A percentile compares a stretch with the other conserved stretches of the same genome.
Evolutionary conservation across 2,888 invertebrate species (phyloP).

Genomic region (Heliconius ismenius): DNA sequence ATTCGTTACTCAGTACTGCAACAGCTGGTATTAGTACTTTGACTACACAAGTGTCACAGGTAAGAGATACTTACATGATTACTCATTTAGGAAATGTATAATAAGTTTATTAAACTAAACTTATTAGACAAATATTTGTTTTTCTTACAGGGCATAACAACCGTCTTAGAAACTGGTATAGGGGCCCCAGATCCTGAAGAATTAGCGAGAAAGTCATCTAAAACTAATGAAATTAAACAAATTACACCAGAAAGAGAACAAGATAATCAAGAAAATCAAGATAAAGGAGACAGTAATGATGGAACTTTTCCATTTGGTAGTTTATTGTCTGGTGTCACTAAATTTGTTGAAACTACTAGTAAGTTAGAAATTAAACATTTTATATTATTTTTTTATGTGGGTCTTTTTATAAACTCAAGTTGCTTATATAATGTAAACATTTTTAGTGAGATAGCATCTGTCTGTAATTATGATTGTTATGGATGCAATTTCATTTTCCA

Average conservation of each 20-base stretch:
- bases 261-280: conserved; percentile 25
- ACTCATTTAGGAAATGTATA: too few species aligned
- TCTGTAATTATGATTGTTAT: neutral
- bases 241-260: conserved; percentile 35
- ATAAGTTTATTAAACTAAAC: too few species aligned
- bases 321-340: conserved; percentile 86
- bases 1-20: conserved; percentile 88
- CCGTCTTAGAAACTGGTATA: conserved; percentile 89
- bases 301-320: conserved; percentile 82
- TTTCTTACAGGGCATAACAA: conserved; percentile 85
- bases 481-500: neutral
- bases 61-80: conserved; percentile 41
- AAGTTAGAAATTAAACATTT: conserved; percentile 20
- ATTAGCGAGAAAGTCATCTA: conserved; percentile 79
- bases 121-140: neutral
- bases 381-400: neutral
- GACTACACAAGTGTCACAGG: conserved; percentile 88
- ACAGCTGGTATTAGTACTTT: conserved; percentile 88
- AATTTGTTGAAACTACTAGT: conserved; percentile 86
- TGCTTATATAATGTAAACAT: neutral
- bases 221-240: conserved; percentile 47
- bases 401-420: neutral
- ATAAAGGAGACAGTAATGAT: conserved; percentile 48
- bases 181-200: conserved; percentile 92
- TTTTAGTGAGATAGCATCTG: neutral